These are phyloP conservation scores for Agriotes lineatus DNA, from an alignment of 2,888 invertebrate genomes.

Conservation along the genomic window DNA sequence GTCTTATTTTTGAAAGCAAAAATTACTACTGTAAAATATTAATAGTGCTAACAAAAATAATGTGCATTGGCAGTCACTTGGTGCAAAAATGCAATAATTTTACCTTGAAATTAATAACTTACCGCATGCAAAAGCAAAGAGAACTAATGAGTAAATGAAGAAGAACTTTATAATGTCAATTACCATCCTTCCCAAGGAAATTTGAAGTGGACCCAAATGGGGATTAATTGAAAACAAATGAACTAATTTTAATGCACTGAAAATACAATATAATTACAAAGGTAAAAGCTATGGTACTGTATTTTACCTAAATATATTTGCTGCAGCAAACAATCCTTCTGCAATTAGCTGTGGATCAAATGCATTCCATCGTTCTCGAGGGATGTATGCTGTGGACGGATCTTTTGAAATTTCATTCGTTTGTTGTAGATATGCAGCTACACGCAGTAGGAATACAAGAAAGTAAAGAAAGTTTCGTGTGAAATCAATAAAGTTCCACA, in stretches of 20 bases:
- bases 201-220: slow-evolving; percentile 91
- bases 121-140: slow-evolving; percentile 95
- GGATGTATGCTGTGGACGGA: slow-evolving; percentile 78
- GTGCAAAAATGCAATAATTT: too few species aligned
- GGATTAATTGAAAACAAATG: slow-evolving; percentile 95
- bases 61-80: too few species aligned
- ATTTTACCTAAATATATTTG: slow-evolving; percentile 88
- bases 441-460: slow-evolving; percentile 75
- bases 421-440: slow-evolving; percentile 83
- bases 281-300: slow-evolving; percentile 4
- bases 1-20: too few species aligned
- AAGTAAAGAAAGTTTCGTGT: slow-evolving; percentile 90
- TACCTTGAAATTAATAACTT: too few species aligned
- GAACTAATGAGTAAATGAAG: slow-evolving; percentile 87
- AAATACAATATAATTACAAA: slow-evolving; percentile 51
- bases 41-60: too few species aligned
- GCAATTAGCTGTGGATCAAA: slow-evolving; percentile 95
- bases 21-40: too few species aligned
- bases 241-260: slow-evolving; percentile 89
- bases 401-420: slow-evolving; percentile 75
- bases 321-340: slow-evolving; percentile 93
- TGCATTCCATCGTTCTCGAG: slow-evolving; percentile 89
- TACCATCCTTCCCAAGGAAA: slow-evolving; percentile 90
- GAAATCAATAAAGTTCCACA: slow-evolving; percentile 98
- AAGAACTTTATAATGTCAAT: slow-evolving; percentile 94